phyloP scores from a whole-genome alignment of 2,888 invertebrate species.

The Autographa pulchrina region DNA sequence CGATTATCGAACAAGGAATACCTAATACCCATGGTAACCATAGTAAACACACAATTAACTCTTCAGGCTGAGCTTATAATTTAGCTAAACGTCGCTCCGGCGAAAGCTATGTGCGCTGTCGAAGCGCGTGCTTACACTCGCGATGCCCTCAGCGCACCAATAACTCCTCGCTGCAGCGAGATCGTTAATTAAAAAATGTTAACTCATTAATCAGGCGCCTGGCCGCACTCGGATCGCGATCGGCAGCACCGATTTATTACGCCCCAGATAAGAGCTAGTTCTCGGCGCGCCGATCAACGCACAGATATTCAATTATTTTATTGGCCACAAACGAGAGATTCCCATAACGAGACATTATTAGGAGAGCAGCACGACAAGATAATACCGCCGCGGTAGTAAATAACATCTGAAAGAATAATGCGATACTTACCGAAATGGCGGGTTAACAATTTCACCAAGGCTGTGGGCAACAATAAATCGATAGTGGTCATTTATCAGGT shows the following conservation, averaged over 20 bases:
- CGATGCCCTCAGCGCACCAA: conserved; percentile 64
- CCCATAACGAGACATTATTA: conserved; percentile 66
- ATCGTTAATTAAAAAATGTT: conserved; percentile 81
- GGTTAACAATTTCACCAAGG: conserved; percentile 56
- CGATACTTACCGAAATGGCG: conserved; percentile 40
- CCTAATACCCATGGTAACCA: conserved; percentile 73
- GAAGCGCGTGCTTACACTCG: conserved; percentile 60
- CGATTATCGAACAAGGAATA: conserved; percentile 71
- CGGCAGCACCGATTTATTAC: conserved; percentile 77
- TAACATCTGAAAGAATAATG: conserved; percentile 56
- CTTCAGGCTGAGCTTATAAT: conserved; percentile 71
- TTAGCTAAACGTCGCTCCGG: conserved; percentile 67
- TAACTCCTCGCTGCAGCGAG: conserved; percentile 63
- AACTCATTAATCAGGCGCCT: conserved; percentile 78
- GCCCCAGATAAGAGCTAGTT: conserved; percentile 76
- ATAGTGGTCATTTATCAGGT: conserved; percentile 59
- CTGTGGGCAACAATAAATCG: conserved; percentile 56
- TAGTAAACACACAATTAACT: conserved; percentile 79
- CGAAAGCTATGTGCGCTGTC: conserved; percentile 65
- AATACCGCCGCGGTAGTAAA: conserved; percentile 51
- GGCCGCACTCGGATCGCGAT: conserved; percentile 73
- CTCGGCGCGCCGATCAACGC: conserved; percentile 56
- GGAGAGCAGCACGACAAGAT: conserved; percentile 51
- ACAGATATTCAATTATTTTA: conserved; percentile 70
- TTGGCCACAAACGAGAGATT: conserved; percentile 66